Conservation (phyloP, 2,797 vertebrate species). For the Sebastes nivosus region DNA sequence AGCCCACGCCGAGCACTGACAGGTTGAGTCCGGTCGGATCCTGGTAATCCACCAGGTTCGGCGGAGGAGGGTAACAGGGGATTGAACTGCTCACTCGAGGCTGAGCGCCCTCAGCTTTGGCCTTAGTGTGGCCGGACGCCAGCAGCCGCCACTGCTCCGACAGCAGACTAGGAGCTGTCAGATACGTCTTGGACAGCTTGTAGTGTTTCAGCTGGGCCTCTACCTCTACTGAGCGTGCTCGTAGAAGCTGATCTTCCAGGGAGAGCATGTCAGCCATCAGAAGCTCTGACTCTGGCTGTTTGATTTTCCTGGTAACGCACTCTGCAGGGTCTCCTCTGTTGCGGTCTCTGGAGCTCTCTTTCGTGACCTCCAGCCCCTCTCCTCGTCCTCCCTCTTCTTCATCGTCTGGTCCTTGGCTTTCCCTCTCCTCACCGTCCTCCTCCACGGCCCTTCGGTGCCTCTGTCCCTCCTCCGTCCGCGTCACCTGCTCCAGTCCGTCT, state of each 20-base stretch:
- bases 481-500: slow-evolving; percentile 68
- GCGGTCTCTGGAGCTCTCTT: slow-evolving; percentile 44
- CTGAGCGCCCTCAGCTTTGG: slow-evolving; percentile 74
- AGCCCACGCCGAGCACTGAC: slow-evolving; percentile 92
- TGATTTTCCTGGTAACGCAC: slow-evolving; percentile 68
- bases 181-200: slow-evolving; percentile 84
- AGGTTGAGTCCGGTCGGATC: slow-evolving; percentile 91
- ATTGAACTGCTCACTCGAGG: slow-evolving; percentile 74
- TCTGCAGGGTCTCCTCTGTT: slow-evolving; percentile 39
- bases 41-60: slow-evolving; percentile 84
- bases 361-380: slow-evolving; percentile 49
- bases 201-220: slow-evolving; percentile 86
- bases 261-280: slow-evolving; percentile 88
- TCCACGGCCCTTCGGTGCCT: slow-evolving; percentile 40
- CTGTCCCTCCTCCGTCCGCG: slow-evolving; percentile 66
- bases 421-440: slow-evolving; percentile 76
- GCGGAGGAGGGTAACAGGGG: slow-evolving; percentile 90
- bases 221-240: slow-evolving; percentile 84
- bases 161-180: slow-evolving; percentile 77
- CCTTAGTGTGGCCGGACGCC: slow-evolving; percentile 77
- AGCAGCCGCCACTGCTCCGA: slow-evolving; percentile 91
- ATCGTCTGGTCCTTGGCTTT: slow-evolving; percentile 66
- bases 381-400: slow-evolving; percentile 70
- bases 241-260: slow-evolving; percentile 85
- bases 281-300: slow-evolving; percentile 83